Conservation (phyloP, 1,140 invertebrate species). For the Bombus terrestris region DNA sequence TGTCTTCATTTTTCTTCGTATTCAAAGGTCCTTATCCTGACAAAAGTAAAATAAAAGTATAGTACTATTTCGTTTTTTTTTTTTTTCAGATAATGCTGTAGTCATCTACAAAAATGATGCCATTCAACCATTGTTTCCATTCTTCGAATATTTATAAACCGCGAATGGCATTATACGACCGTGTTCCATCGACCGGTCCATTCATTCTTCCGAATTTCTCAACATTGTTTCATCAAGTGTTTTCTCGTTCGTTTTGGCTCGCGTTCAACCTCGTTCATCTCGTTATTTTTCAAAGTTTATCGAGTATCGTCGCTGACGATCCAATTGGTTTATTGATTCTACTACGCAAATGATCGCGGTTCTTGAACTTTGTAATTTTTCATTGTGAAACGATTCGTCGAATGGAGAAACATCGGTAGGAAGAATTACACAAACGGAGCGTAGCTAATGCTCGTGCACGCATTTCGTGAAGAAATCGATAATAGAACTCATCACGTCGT, state of each 20-base stretch:
- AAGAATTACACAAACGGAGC: not conserved
- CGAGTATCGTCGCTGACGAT: not conserved
- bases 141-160: constrained; percentile 9
- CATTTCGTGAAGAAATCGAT: constrained; percentile 45
- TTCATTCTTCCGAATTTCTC: constrained; percentile 18
- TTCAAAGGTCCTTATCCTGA: not conserved
- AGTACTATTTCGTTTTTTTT: not conserved
- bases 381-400: not conserved
- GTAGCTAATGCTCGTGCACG: not conserved
- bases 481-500: constrained; percentile 15
- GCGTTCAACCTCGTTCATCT: not conserved
- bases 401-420: not conserved
- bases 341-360: not conserved
- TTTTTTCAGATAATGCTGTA: no score
- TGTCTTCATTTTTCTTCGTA: not conserved
- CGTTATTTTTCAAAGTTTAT: not conserved
- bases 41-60: not conserved
- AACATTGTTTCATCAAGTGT: not conserved
- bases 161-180: not conserved
- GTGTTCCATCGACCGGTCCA: not conserved
- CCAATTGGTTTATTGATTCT: constrained; percentile 1
- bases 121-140: not conserved
- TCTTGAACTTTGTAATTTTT: not conserved
- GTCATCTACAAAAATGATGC: no score
- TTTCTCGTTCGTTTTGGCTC: not conserved